Base-by-base conservation (phyloP, 2,113 vertebrate genomes). In the Forbesichthys papilliferus region DNA sequence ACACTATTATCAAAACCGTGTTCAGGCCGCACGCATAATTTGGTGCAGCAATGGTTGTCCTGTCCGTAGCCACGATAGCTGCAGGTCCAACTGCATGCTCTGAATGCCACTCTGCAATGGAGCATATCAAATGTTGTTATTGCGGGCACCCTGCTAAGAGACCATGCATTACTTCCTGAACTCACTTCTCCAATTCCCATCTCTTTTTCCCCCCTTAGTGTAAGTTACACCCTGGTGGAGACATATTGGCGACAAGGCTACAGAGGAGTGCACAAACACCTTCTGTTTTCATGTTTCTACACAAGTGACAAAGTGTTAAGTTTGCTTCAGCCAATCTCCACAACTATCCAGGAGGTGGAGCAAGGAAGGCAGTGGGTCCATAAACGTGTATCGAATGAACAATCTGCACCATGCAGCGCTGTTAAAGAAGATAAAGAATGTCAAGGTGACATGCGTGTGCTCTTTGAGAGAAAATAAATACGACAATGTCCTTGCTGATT, bases 401-500 rank as follows among this genome's bases (percentile, higher is more conserved):
- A 83, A 89, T 89, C 88, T 85, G 48, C 84, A 66, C 69, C 70
- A 2, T 27, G 27, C 27, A 60, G 73, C 79, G 13, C 80, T 71
- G 78, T 49, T 42, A 56, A 77, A 86, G 73, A 74, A 78, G 84
- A 91, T 87, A 86, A 91, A 89, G 83, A 88, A 88, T 81, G 82
- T 83, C 86, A 92, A 91, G 89, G 90, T 90, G 90, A 91, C 89
- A 84, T 78, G 75, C 68, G 80, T 80, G 52, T 74, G 80, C 83
- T 79, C 89, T 88, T 86, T 76, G 84, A 81, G 64, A 59, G 52
- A 82, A 83, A 90, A 88, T 87, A 88, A 90, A 91, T 86, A 87
- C 85, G 49, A 79, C 85, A 69, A 71, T 84, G 88, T 89, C 90
- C 89, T 92, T 90, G 86, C 90, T 86, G 91, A 91, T 89, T 91